Percentiles rank a stretch among this genome's conserved stretches.
Evolutionary conservation across 2,888 invertebrate species (phyloP).

Genomic region (Melieria crassipennis): DNA sequence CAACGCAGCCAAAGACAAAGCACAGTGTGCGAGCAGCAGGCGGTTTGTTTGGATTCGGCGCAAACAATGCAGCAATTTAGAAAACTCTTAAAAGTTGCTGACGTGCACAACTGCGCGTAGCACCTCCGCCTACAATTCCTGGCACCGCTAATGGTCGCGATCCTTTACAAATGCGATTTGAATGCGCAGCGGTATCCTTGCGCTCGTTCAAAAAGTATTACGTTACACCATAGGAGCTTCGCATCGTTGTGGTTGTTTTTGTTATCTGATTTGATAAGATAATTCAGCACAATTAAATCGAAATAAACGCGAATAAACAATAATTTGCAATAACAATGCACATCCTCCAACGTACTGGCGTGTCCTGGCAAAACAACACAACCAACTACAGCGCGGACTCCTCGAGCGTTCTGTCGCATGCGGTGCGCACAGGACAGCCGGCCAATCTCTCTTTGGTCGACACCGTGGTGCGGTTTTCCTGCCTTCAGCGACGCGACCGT

Average conservation of each 20-base stretch:
- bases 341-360: no score
- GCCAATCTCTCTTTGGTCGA: no score
- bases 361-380: no score
- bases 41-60: slow-evolving; percentile 58
- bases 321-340: slow-evolving; percentile 40
- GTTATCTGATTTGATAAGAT: slow-evolving; percentile 40
- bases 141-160: slow-evolving; percentile 25
- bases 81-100: slow-evolving; percentile 63
- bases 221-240: slow-evolving; percentile 38
- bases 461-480: no score
- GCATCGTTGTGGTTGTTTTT: slow-evolving; percentile 12
- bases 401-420: no score
- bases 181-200: not conserved
- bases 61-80: slow-evolving; percentile 38
- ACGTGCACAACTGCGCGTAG: slow-evolving; percentile 44
- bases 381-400: no score
- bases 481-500: no score
- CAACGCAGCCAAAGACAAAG: no score
- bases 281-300: slow-evolving; percentile 45
- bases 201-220: slow-evolving; percentile 31
- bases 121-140: slow-evolving; percentile 49
- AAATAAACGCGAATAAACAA: slow-evolving; percentile 42
- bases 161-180: not conserved
- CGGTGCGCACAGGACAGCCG: no score
- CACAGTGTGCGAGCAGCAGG: slow-evolving; percentile 42